Evolutionary conservation across 2,888 invertebrate species (phyloP), one percentile per base, ranked within the genome.

Genomic region (Cheiracanthium punctorium): DNA sequence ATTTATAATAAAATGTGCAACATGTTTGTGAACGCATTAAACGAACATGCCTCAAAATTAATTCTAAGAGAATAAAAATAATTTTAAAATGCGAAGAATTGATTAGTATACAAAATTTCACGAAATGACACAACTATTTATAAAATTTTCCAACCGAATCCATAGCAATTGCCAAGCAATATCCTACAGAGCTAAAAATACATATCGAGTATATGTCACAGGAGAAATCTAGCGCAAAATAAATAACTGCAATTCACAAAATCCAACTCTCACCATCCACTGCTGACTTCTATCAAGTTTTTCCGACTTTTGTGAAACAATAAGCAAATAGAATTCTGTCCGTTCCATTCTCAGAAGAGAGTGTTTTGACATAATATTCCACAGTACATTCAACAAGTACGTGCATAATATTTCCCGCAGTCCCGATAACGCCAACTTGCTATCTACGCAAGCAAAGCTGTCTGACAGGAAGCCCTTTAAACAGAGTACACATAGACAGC

Each of bases 311-410:
- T 58, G 20, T 2, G 24, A 58, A 58, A 48, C 48, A 48, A 17
- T 17, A 48, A 10, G n/a, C n/a, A n/a, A 48, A 17, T n/a, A 17
- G 17, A 48, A 48, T 12, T 48, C 24, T 24, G 24, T 24, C 12
- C 24, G 20, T 24, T 24, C 24, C 58, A 58, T 58, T 58, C 58
- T 24, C 20, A 10, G 43, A 48, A 58, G 24, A 58, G 58, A 58
- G 24, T 24, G 24, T 58, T 58, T 58, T 58, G 58, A 20, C 58
- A 58, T 58, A 24, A 58, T 58, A 58, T 58, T 58, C 12, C 24
- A 58, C 8, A 24, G 20, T 58, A 58, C 69, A 69, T 69, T 70
- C 74, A 81, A 74, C 74, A 81, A 81, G 74, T 75, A 74, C 69
- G 33, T 32, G 37, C 69, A 37, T 69, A 69, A 69, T 33, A 33